Base-by-base conservation (phyloP, 2,888 invertebrate species). In the Eutolmus rufibarbis region DNA sequence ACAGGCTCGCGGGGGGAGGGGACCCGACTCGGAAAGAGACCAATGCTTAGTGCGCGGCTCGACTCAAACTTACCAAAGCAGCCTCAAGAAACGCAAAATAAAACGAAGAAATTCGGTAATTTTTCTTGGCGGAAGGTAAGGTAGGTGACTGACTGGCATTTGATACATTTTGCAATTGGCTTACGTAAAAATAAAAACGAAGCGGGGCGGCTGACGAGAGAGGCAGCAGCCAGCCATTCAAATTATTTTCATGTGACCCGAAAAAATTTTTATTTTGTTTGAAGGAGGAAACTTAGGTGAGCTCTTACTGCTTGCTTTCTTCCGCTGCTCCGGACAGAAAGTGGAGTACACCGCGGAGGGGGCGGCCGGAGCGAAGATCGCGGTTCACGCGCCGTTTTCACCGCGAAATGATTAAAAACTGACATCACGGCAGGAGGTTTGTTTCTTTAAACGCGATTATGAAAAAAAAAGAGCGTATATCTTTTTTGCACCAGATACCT, bases 91-190 rank as follows among this genome's bases (percentile, higher is more conserved):
- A 82, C 82, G 82, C 82, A 82, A 82, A 82, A 82, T 82, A 82
- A 82, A 82, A 82, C 57, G 66, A 76, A 37, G 76, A 82, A 82
- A 82, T 85, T 85, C 74, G 74, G 85, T 85, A 74, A 85, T 74
- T 85, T 85, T 85, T 85, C 85, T 40, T 43, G 16, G 23, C 74
- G 85, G 85, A 85, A 37, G 51, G 40, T 74, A 74, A 84, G 74
- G 43, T 85, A 74, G 85, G 85, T 85, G 74, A 74, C 74, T 85
- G 85, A 85, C 74, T 85, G 85, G 74, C 74, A 85, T 85, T 85
- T 85, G 85, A 85, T 85, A 74, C 46, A 74, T 85, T 85, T 85
- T 85, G 85, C 85, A 85, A 85, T 82, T 82, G 82, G 82, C 82
- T 82, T 82, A 82, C 82, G 82, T 82, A 82, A 82, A 82, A 82